Evolutionary conservation across 2,113 vertebrate genomes (phyloP), one percentile per base, ranked within the genome.

Genomic region (Thunnus maccoyii): DNA sequence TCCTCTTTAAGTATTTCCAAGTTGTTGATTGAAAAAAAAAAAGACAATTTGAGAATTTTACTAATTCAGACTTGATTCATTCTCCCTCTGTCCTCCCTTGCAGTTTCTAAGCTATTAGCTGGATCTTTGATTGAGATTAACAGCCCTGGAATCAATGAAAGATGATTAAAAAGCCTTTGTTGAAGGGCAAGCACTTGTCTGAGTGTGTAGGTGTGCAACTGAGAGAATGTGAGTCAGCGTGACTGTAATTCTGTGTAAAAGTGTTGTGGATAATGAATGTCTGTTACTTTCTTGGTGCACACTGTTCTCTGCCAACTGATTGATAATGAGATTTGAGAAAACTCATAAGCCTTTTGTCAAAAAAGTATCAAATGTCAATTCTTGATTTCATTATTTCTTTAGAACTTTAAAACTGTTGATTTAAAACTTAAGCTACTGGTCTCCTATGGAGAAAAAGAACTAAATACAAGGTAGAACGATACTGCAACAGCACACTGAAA

Each of bases 91-190:
- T 66, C 61, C 70, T 75, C 82, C 65, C 76, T 61, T 79, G 69
- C 84, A 65, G 66, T 88, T 92, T 85, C 83, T 78, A 92, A 85
- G 88, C 92, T 89, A 95, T 95, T 94, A 94, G 91, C 52, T n/a
- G 88, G 86, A 92, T 94, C 93, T 94, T 95, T 94, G 90, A 95
- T 90, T 81, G 83, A 93, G 93, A 94, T 93, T 88, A 93, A 87
- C 86, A 85, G 84, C 84, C 73, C 65, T 80, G 83, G 91, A 93
- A 94, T 95, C 92, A 95, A 95, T 94, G 94, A 91, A 89, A 94
- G 92, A 92, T 94, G 94, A 95, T 95, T 94, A 94, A 93, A 94
- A 93, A 86, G 90, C 88, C 86, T 93, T 94, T 94, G 91, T 93
- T 92, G 90, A 93, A 92, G 92, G 91, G 88, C 80, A 90, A 86